Conservation (phyloP, 2,113 vertebrate genomes). For the Marcusenius ussheri region DNA sequence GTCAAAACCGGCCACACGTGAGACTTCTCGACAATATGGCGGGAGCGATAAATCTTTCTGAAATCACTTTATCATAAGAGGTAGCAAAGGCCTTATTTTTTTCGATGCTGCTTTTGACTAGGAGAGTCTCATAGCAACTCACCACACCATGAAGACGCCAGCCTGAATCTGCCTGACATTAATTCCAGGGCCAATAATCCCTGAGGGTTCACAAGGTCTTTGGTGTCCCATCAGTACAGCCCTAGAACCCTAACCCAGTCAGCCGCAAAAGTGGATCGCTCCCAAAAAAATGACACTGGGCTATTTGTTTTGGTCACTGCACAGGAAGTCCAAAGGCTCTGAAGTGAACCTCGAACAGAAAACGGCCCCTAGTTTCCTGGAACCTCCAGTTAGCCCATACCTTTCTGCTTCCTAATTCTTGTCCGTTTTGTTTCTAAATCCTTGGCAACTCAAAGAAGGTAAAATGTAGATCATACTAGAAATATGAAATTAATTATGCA, state of each 20-base stretch:
- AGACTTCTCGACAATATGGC: neutral
- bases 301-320: neutral
- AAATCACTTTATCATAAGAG: neutral
- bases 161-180: neutral
- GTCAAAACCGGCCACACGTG: constrained; percentile 23
- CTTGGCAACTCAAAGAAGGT: neutral
- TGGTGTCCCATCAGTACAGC: neutral
- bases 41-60: neutral
- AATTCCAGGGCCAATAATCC: neutral
- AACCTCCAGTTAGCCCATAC: neutral
- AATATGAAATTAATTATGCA: neutral
- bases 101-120: neutral
- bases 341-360: neutral
- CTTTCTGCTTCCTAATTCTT: neutral
- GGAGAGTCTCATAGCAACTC: neutral
- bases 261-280: neutral
- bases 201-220: neutral
- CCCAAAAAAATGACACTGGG: neutral
- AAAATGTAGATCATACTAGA: neutral
- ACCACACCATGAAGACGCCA: neutral
- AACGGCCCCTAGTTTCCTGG: neutral
- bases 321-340: neutral
- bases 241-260: neutral
- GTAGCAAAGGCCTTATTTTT: neutral
- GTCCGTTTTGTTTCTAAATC: neutral